These are phyloP conservation scores for Gopherus flavomarginatus DNA, from an alignment of 2,113 vertebrate genomes.

Conservation along the genomic window DNA sequence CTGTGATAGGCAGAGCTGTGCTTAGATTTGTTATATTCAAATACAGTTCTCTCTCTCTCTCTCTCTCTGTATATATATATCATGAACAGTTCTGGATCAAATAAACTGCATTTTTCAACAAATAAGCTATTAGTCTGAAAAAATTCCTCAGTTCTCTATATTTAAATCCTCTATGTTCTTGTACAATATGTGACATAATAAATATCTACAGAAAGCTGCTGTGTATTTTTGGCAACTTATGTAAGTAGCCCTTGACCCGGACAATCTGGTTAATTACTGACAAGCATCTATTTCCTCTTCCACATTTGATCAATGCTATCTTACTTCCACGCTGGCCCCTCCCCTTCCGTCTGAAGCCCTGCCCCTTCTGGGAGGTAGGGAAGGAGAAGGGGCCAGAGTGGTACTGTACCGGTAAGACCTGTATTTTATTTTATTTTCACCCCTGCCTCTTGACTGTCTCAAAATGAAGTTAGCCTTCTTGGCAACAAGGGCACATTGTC, in stretches of 20 bases:
- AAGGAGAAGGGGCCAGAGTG: too few species aligned
- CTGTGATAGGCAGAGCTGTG: neutral
- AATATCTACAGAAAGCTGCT: neutral
- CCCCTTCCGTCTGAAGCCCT: too few species aligned
- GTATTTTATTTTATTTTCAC: too few species aligned
- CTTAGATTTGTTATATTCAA: neutral
- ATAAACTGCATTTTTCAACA: neutral
- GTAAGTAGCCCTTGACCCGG: neutral
- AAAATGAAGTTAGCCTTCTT: too few species aligned
- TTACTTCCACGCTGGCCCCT: too few species aligned
- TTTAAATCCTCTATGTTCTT: neutral
- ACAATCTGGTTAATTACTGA: neutral
- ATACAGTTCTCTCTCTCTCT: neutral
- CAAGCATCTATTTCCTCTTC: neutral
- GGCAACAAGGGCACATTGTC: too few species aligned
- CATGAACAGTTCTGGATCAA: neutral
- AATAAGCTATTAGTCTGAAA: neutral
- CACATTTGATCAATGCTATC: neutral
- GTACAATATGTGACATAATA: neutral
- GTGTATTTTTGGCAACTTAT: neutral
- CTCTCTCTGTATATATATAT: neutral
- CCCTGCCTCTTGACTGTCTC: too few species aligned
- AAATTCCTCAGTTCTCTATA: neutral
- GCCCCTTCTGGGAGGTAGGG: too few species aligned
- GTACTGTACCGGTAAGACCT: too few species aligned